Evolutionary conservation across 2,797 vertebrate species (phyloP).

Genomic region (Ctenopoma multispine): DNA sequence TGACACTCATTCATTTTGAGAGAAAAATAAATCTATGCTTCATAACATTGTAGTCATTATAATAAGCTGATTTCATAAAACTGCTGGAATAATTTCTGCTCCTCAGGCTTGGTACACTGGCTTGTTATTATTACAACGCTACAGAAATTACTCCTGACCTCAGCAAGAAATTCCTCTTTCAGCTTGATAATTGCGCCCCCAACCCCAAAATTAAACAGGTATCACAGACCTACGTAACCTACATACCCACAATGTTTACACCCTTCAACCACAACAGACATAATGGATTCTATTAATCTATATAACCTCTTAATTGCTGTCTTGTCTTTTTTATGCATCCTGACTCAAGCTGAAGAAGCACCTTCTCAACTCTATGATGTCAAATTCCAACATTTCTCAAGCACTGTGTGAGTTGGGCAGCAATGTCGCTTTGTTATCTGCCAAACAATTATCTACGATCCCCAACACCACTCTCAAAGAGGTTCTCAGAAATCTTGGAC

Average conservation of each 20-base stretch:
- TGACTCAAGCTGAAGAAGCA: slow-evolving; percentile 70
- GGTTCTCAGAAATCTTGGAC: slow-evolving; percentile 47
- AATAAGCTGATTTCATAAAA: background rate
- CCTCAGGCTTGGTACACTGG: slow-evolving; percentile 77
- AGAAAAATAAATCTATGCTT: no score
- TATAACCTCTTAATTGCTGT: background rate
- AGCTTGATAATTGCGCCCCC: slow-evolving; percentile 61
- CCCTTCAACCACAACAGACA: background rate
- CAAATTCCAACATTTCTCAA: background rate
- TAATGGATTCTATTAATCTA: background rate
- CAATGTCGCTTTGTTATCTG: slow-evolving; percentile 44
- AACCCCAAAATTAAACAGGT: slow-evolving; percentile 69
- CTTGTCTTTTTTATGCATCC: background rate
- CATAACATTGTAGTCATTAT: no score
- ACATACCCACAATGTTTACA: background rate
- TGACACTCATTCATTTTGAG: background rate
- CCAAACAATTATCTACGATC: slow-evolving; percentile 51
- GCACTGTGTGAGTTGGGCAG: slow-evolving; percentile 50
- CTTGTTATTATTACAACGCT: slow-evolving; percentile 68
- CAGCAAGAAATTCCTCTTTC: slow-evolving; percentile 68
- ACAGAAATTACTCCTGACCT: slow-evolving; percentile 49
- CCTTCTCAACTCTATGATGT: slow-evolving; percentile 58
- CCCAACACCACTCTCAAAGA: slow-evolving; percentile 20
- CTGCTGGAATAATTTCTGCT: background rate
- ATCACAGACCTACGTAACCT: slow-evolving; percentile 10